A percentile compares a stretch with the other conserved stretches of the same genome.
Conservation (phyloP, 1,140 invertebrate species). For the Leucophenga varia region DNA sequence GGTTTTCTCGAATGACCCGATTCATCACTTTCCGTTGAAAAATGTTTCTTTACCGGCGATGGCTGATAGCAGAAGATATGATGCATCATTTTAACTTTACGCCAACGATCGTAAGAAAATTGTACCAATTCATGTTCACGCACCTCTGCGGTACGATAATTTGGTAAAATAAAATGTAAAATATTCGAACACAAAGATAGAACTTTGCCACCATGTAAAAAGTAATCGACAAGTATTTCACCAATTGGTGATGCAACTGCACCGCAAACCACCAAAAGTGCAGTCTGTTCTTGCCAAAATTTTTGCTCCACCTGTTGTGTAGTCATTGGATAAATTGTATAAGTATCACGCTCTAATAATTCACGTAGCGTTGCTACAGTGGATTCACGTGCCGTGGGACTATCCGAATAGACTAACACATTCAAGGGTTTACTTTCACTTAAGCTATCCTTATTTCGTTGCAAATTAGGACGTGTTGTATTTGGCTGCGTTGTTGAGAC, state of each 20-base stretch:
- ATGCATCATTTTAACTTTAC: constrained; percentile 79
- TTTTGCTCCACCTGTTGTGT: constrained; percentile 63
- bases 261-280: constrained; percentile 76
- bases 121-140: constrained; percentile 79
- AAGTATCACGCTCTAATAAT: constrained; percentile 74
- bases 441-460: constrained; percentile 34
- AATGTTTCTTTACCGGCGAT: constrained; percentile 75
- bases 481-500: constrained; percentile 3
- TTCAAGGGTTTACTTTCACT: constrained; percentile 70
- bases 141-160: constrained; percentile 79
- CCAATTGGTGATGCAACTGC: constrained; percentile 67
- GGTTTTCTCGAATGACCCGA: constrained; percentile 57
- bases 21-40: constrained; percentile 69
- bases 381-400: constrained; percentile 68
- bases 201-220: constrained; percentile 73
- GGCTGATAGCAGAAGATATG: constrained; percentile 86
- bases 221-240: constrained; percentile 69
- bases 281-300: constrained; percentile 72
- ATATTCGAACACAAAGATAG: constrained; percentile 82
- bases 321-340: constrained; percentile 73
- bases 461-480: constrained; percentile 27
- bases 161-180: constrained; percentile 72
- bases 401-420: constrained; percentile 81
- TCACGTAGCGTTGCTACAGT: constrained; percentile 68
- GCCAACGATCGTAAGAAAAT: constrained; percentile 81